Base-by-base conservation (phyloP, 1,140 invertebrate genomes). In the Scaptomyza pallida region DNA sequence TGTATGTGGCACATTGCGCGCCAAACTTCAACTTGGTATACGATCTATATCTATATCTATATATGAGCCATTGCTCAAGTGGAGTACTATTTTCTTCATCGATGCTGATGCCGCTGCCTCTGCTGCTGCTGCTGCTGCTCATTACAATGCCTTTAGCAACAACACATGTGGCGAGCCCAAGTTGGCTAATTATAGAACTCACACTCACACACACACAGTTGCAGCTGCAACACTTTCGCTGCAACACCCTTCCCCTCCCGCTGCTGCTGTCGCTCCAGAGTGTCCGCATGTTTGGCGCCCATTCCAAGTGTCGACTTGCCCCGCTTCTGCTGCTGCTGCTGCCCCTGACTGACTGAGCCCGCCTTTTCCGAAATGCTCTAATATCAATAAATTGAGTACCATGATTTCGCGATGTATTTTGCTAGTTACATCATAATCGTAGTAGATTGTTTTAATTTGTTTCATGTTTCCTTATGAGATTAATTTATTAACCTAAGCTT, bases 121-220 rank as follows among this genome's bases (percentile, higher is more conserved):
- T n/a, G n/a, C n/a, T n/a, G 23, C 23, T 44, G 17, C 17, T 47
- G 37, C 45, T 17, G 44, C 57, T 48, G 57, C 78, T 85, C 76
- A 75, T 76, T 85, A 85, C 79, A 83, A 79, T 75, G 79, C 79
- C 75, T 79, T 85, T 83, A 54, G 60, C 62, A 52, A 78, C 74
- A 70, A 75, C 80, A 83, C 81, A 86, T 83, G 80, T 83, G 80
- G 71, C 75, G 70, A 50, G 55, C 41, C 33, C 48, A 61, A 50
- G 23, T 19, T 26, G 21, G 68, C 75, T 71, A 71, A 71, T 62
- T 65, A 71, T 71, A 71, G 51, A 61, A 15, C 26, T 33, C 44
- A 21, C 44, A 48, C n/a, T 17, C 12, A 43, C 35, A 55, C 57
- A 45, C 48, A 48, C 30, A 13, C 30, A 15, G 6, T 9, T 23